Conservation (phyloP, 1,140 invertebrate species). For the Paraescarpia echinospica region DNA sequence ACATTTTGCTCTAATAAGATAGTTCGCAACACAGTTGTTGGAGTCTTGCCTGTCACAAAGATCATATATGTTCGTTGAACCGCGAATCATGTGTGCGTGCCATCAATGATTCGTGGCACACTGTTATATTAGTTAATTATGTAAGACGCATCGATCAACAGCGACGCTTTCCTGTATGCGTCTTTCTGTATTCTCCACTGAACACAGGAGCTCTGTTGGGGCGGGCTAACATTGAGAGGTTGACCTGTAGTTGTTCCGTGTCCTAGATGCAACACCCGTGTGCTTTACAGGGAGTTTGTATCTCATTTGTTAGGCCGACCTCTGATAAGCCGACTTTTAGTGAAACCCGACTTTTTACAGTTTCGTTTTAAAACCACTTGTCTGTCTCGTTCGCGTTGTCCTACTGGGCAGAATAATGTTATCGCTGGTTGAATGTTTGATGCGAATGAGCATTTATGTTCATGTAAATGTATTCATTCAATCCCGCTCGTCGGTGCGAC, state of each 20-base stretch:
- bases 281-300: not conserved
- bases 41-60: not conserved
- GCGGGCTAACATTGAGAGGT: not conserved
- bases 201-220: not conserved
- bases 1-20: not conserved
- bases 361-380: not conserved
- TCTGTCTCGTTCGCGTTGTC: not conserved
- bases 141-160: not conserved
- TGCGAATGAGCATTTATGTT: not conserved
- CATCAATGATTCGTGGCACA: not conserved
- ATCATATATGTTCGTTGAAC: not conserved
- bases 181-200: not conserved
- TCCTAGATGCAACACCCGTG: not conserved
- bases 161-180: not conserved
- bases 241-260: no score
- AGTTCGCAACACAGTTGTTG: not conserved
- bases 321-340: not conserved
- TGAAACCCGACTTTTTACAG: not conserved
- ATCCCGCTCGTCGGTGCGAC: not conserved
- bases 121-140: not conserved
- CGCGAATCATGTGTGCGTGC: not conserved
- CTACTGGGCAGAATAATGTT: not conserved
- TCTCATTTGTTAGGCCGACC: not conserved
- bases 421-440: not conserved
- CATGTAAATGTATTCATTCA: not conserved